phyloP scores from a whole-genome alignment of 2,113 vertebrate species.

The Nansenia antarctica region DNA sequence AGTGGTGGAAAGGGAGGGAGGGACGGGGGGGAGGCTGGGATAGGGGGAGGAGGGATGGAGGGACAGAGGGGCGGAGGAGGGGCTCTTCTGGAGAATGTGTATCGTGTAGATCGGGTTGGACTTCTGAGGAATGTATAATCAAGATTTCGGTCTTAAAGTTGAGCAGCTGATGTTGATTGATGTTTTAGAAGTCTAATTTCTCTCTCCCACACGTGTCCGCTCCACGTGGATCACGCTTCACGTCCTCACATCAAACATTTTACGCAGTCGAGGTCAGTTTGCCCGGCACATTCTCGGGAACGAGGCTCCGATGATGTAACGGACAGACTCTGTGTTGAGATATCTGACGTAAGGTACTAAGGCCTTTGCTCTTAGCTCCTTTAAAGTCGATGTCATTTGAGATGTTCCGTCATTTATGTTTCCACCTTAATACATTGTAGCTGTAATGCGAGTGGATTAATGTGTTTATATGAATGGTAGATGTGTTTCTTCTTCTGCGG shows the following conservation, averaged over 20 bases:
- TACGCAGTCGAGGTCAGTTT: no score
- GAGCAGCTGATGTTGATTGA: neutral
- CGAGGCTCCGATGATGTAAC: no score
- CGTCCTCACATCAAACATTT: no score
- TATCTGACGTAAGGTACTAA: neutral
- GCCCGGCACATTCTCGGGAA: no score
- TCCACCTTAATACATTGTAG: neutral
- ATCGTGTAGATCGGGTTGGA: slow-evolving; percentile 8
- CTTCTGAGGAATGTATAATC: no score
- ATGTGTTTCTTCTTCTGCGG: neutral
- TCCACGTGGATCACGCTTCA: no score
- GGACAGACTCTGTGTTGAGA: neutral
- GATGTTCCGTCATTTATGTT: neutral
- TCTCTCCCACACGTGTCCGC: no score
- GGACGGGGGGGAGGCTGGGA: slow-evolving; percentile 15
- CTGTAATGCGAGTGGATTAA: neutral
- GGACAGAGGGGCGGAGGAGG: slow-evolving; percentile 15
- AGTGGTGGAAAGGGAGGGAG: slow-evolving; percentile 34
- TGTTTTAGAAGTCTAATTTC: no score
- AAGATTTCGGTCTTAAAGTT: neutral
- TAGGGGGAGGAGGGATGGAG: neutral
- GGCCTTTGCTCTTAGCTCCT: no score
- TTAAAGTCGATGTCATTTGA: neutral
- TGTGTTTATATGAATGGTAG: neutral
- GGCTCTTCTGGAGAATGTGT: slow-evolving; percentile 23